Evolutionary conservation across 2,797 vertebrate species (phyloP).

Genomic region (Notoglanidium macrostoma): DNA sequence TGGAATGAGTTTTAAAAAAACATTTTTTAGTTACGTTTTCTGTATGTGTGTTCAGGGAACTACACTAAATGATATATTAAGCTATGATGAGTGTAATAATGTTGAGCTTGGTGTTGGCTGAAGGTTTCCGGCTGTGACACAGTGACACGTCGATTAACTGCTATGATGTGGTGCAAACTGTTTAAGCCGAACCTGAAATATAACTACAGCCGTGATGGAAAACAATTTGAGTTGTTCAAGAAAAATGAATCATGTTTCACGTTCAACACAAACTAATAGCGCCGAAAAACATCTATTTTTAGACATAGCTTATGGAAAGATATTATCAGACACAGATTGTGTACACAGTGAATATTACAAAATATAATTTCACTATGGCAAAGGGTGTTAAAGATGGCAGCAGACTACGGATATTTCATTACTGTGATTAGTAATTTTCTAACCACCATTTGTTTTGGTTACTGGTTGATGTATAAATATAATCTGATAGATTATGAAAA

Average conservation of each 20-base stretch:
- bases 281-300: background rate
- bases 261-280: background rate
- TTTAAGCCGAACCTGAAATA: slow-evolving; percentile 1
- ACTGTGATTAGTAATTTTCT: background rate
- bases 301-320: background rate
- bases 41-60: background rate
- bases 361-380: slow-evolving; percentile 8
- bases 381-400: background rate
- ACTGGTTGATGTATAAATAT: background rate
- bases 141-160: slow-evolving; percentile 5
- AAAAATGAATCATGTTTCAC: background rate
- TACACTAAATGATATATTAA: background rate
- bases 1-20: background rate
- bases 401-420: background rate
- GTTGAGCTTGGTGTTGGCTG: background rate
- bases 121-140: background rate
- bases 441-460: background rate
- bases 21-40: background rate
- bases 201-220: background rate
- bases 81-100: background rate
- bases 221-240: background rate
- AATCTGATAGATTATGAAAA: slow-evolving; percentile 14
- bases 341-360: slow-evolving; percentile 1
- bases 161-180: background rate
- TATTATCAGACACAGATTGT: background rate